Evolutionary conservation across 2,113 vertebrate species (phyloP).

Genomic region (Leptocoma aspasia): DNA sequence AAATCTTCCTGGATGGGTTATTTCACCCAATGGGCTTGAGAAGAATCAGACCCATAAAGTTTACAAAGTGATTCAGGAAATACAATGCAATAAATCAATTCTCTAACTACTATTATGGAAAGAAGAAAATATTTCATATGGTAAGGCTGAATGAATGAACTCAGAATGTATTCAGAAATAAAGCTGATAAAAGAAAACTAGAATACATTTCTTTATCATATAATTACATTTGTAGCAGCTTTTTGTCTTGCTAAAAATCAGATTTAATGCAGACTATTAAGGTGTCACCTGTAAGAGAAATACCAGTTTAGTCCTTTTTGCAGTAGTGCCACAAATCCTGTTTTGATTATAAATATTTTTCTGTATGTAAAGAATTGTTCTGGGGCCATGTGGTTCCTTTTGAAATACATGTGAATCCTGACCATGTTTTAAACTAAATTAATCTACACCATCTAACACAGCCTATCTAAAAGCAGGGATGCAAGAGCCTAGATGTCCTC

Average conservation of each 20-base stretch:
- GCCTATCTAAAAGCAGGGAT: background rate
- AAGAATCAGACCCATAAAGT: background rate
- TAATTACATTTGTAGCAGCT: slow-evolving; percentile 25
- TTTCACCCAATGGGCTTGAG: background rate
- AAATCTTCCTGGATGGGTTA: background rate
- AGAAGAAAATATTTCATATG: background rate
- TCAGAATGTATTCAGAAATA: background rate
- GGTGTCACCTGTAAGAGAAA: background rate
- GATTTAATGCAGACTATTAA: background rate
- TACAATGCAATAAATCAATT: background rate
- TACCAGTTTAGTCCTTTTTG: background rate
- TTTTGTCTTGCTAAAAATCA: background rate
- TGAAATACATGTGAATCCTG: background rate
- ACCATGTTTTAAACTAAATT: background rate
- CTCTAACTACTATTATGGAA: background rate
- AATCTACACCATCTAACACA: background rate
- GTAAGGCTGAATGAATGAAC: background rate
- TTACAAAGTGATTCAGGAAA: background rate
- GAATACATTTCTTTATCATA: background rate
- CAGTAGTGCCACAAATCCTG: background rate
- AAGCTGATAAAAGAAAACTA: background rate
- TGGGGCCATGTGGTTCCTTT: background rate
- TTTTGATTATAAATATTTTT: background rate
- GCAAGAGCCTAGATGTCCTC: background rate
- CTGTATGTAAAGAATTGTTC: background rate